Conservation (phyloP, 1,140 invertebrate species). For the Neotoxoptera formosana region DNA sequence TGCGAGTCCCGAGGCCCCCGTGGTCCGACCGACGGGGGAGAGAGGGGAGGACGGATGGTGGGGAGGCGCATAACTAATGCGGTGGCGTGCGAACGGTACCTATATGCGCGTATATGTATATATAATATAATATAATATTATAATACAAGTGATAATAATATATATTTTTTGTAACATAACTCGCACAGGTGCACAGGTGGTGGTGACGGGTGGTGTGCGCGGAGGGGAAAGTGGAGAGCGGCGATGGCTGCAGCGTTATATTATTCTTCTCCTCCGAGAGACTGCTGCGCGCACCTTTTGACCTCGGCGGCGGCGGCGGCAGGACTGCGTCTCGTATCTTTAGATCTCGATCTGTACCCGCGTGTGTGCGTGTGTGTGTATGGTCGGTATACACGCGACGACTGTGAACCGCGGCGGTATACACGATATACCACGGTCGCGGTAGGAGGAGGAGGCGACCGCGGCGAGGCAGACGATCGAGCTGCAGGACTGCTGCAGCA, state of each 20-base stretch:
- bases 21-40: not conserved
- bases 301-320: slow-evolving; percentile 1
- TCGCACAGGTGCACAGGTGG: no score
- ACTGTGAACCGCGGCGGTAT: not conserved
- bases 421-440: not conserved
- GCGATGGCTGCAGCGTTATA: not conserved
- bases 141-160: no score
- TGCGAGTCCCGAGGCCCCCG: not conserved
- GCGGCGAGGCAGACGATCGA: not conserved
- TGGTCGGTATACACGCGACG: not conserved
- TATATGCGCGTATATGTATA: not conserved
- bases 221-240: not conserved
- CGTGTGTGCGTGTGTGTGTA: not conserved
- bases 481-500: not conserved
- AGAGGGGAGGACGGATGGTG: not conserved
- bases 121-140: not conserved
- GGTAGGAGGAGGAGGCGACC: not conserved
- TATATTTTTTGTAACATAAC: no score
- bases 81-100: slow-evolving; percentile 7
- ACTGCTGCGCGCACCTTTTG: slow-evolving; percentile 6
- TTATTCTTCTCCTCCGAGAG: not conserved
- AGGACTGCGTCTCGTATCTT: not conserved
- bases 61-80: slow-evolving; percentile 17
- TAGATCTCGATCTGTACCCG: not conserved
- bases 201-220: no score